Evolutionary conservation across 2,113 vertebrate species (phyloP), one percentile per base, ranked within the genome.

Genomic region (Myrmophylax atrothorax): DNA sequence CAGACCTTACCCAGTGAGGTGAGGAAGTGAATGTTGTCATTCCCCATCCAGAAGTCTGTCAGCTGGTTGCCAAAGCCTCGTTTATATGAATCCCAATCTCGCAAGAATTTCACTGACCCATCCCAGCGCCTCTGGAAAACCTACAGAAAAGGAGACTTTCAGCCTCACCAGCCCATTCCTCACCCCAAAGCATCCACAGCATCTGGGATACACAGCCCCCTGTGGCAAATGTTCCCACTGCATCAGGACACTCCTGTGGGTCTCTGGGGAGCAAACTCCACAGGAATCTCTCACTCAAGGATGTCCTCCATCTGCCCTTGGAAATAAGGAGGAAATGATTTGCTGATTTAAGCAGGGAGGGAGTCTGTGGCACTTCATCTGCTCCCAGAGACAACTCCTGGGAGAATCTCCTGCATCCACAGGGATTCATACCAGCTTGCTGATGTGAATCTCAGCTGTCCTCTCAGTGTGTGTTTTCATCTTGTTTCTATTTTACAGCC

Each of bases 1-100:
- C 49, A 74, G 40, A 58, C 17, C 91, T 91, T 86, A 98, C 97
- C 97, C 83, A 89, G 40, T 0, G 72, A 26, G 3, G 97, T 97
- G 59, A 98, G 89, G 24, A 93, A 25, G 6, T 98, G 97, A 29
- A 98, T 90, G 60, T 97, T 90, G 33, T 98, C 96, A 10, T 98
- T 98, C 16, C 97, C 97, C 53, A 98, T 94, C 97, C 98, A 98
- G 90, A 98, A 98, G 53, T 98, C 97, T 0, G 93, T 95, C 52
- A 97, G 84, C 68, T 95, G 97, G 35, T 92, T 98, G 82, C 98
- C 97, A 16, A 98, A 98, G 38, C 97, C 97, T 62, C 4, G 35
- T 86, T 97, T 97, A 69, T 98, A 98, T 1, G 85, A 63, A 6
- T 73, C 56, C 98, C 97, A 98, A 0, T 96, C 95, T 80, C 68